These are phyloP conservation scores for Clarias magur DNA, from an alignment of 2,113 vertebrate genomes.

Conservation along the genomic window DNA sequence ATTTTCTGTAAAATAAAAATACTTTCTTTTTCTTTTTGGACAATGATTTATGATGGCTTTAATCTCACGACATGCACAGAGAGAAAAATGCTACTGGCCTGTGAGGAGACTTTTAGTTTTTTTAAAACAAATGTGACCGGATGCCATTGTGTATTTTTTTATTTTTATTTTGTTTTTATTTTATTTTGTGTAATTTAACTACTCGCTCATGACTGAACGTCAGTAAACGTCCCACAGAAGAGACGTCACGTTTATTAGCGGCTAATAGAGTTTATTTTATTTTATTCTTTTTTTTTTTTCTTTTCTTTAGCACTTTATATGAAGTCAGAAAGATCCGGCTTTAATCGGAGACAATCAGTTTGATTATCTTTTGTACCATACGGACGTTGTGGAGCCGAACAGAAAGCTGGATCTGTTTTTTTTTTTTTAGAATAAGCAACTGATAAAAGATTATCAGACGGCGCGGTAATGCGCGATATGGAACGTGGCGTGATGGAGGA, in stretches of 20 bases:
- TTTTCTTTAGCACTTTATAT: slow-evolving; percentile 62
- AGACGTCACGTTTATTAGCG: neutral
- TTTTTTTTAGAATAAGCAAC: neutral
- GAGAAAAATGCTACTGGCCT: neutral
- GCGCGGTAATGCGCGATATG: neutral
- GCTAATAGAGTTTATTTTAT: neutral
- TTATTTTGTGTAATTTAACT: slow-evolving; percentile 1
- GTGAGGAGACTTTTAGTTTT: neutral
- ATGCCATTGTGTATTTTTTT: too few relatives aligned
- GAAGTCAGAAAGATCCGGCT: slow-evolving; percentile 25
- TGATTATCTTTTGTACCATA: slow-evolving; percentile 10
- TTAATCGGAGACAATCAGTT: slow-evolving; percentile 53
- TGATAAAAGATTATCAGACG: neutral
- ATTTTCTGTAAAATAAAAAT: neutral
- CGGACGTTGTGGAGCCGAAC: slow-evolving; percentile 38
- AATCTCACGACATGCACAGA: neutral
- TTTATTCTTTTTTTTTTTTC: neutral
- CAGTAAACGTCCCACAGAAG: neutral
- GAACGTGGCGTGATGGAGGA: neutral
- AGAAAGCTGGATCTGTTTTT: slow-evolving; percentile 13
- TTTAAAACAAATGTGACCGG: neutral
- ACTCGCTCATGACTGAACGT: neutral
- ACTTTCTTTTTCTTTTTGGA: neutral
- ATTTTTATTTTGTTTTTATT: neutral
- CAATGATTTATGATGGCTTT: neutral